Base-by-base conservation (phyloP, 2,888 invertebrate species). In the Drosophila quinaria region DNA sequence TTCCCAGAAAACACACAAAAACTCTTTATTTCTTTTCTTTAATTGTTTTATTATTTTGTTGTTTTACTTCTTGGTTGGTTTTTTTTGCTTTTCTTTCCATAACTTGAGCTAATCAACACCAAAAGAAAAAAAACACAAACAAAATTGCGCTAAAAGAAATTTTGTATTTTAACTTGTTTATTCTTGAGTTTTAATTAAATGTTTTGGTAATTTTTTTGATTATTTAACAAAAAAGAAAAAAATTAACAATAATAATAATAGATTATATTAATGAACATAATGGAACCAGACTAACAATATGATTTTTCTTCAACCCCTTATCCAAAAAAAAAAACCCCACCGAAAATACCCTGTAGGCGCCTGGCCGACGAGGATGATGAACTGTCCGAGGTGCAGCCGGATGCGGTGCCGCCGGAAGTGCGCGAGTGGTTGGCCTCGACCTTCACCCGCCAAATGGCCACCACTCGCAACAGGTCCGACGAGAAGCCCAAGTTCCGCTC, bases 361-460 rank as follows among this genome's bases (percentile, higher is more conserved):
- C 93, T 96, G 92, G 96, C 96, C 44, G 97, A 97, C 89, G 98
- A 98, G 93, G 98, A 98, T 92, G 98, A 98, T 93, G 98, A 98
- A 93, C 93, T 98, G 80, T 97, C 98, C 47, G 98, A 98, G 93
- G 98, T 98, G 62, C 98, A 98, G 91, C 98, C 98, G 60, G 98
- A 98, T 92, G 97, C 98, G 11, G 98, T 98, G 55, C 98, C 98
- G 42, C 97, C 97, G 69, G 98, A 98, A 93, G 98, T 98, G 46
- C 95, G 98, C 83, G 98, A 98, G 93, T 98, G 98, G 98, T 94
- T 98, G 92, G 98, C 98, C 67, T 97, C 98, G 69, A 98, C 98
- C 49, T 98, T 98, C 93, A 99, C 98, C 39, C 94, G 98, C 78
- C 97, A 97, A 93, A 94, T 96, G 93, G 96, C 96, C 70, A 96